Percentiles rank a stretch among this genome's conserved stretches.
phyloP scores from a whole-genome alignment of 1,140 invertebrate species.

The Whitmania pigra region DNA sequence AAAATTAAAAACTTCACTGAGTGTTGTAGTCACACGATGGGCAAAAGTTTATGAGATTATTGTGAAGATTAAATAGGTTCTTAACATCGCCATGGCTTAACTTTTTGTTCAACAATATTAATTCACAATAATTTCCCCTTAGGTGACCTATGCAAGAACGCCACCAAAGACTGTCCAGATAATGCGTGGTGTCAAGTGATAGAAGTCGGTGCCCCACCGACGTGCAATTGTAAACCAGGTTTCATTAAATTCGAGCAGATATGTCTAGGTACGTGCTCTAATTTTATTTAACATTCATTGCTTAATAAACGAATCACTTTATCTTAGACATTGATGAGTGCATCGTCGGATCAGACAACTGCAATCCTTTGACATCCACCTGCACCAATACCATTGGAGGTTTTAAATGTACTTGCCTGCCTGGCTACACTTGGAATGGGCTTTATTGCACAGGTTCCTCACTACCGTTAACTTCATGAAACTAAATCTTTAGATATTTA shows the following conservation, averaged over 20 bases:
- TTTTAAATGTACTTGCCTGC: not conserved
- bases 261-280: not conserved
- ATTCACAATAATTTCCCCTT: not conserved
- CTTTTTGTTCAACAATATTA: not conserved
- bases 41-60: not conserved
- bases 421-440: not conserved
- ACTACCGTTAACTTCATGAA: not conserved
- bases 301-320: not conserved
- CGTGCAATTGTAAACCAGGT: not conserved
- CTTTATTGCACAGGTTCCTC: slow-evolving; percentile 1
- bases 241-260: not conserved
- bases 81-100: not conserved
- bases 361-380: not conserved
- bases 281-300: not conserved
- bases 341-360: not conserved
- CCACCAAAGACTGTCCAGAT: not conserved
- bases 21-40: not conserved
- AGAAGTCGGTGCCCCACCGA: not conserved
- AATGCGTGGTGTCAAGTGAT: slow-evolving; percentile 1
- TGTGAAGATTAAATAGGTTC: not conserved
- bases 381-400: not conserved
- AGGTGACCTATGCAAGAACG: not conserved
- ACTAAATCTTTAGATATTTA: no score
- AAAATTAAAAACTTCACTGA: not conserved
- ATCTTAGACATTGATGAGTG: not conserved